Conservation (phyloP, 2,113 vertebrate genomes). For the Hemiprocne comata region DNA sequence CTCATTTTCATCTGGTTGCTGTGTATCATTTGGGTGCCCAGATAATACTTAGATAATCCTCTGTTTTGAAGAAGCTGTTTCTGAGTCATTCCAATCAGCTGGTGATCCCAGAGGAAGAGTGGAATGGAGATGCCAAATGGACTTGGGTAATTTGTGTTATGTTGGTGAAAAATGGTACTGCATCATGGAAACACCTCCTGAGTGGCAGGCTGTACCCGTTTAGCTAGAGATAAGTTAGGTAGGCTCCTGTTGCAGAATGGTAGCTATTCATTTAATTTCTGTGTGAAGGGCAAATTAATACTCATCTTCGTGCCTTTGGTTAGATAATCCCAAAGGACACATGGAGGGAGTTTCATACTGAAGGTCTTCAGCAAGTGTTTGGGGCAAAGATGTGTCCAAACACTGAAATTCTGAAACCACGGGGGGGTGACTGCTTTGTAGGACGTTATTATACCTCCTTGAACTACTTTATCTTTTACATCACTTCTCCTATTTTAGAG, state of each 20-base stretch:
- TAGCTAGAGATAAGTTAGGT: not conserved
- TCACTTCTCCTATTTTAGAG: not conserved
- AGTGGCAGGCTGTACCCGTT: not conserved
- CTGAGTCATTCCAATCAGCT: conserved; percentile 19
- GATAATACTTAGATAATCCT: not conserved
- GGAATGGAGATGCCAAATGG: not conserved
- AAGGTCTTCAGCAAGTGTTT: not conserved
- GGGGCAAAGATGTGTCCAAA: not conserved
- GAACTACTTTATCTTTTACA: not conserved
- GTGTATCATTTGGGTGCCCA: not conserved
- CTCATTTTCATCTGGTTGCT: not conserved
- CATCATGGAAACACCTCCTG: fast-evolving
- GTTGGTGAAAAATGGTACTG: not conserved
- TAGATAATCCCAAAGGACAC: not conserved
- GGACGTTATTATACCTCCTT: not conserved
- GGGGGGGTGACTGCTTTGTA: not conserved
- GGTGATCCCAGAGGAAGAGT: not conserved
- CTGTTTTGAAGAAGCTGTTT: conserved; percentile 25
- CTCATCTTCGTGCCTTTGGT: not conserved
- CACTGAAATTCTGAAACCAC: not conserved
- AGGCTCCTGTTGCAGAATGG: not conserved
- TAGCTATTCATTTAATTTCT: not conserved
- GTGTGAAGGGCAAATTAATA: not conserved
- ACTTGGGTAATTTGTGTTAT: not conserved
- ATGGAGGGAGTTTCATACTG: not conserved